phyloP scores from a whole-genome alignment of 2,888 invertebrate genomes.

The Polymixis flavicincta region DNA sequence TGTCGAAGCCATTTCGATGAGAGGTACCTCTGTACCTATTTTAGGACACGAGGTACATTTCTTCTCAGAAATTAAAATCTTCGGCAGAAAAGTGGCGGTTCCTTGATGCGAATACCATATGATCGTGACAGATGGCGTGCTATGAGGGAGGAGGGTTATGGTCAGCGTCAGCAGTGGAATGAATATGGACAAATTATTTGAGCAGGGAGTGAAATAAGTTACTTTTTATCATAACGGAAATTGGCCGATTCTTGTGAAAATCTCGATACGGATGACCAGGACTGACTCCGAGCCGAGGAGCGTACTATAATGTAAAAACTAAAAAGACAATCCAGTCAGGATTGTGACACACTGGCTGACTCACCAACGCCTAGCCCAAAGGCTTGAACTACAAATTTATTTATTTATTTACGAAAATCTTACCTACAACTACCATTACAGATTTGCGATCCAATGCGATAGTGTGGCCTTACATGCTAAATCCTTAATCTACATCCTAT shows the following conservation, averaged over 20 bases:
- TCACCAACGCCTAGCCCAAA: not conserved
- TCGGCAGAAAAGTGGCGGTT: not conserved
- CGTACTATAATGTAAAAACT: not conserved
- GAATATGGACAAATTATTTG: too few species aligned
- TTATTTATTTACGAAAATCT: too few species aligned
- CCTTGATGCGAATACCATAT: not conserved
- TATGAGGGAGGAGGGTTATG: not conserved
- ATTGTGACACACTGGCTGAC: not conserved
- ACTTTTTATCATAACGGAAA: not conserved
- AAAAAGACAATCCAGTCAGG: not conserved
- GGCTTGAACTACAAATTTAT: too few species aligned
- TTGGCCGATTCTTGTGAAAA: not conserved
- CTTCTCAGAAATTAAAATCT: not conserved
- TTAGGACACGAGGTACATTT: not conserved
- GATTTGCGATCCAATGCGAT: too few species aligned
- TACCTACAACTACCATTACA: too few species aligned
- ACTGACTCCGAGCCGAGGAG: too few species aligned
- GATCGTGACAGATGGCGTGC: not conserved
- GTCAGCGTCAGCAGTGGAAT: not conserved
- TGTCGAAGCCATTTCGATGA: constrained; percentile 12
- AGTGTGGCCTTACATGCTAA: too few species aligned
- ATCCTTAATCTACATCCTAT: too few species aligned
- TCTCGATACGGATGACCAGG: not conserved
- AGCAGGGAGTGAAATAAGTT: not conserved
- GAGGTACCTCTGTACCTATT: not conserved